Evolutionary conservation across 2,888 invertebrate species (phyloP).

Genomic region (Nowickia ferox): DNA sequence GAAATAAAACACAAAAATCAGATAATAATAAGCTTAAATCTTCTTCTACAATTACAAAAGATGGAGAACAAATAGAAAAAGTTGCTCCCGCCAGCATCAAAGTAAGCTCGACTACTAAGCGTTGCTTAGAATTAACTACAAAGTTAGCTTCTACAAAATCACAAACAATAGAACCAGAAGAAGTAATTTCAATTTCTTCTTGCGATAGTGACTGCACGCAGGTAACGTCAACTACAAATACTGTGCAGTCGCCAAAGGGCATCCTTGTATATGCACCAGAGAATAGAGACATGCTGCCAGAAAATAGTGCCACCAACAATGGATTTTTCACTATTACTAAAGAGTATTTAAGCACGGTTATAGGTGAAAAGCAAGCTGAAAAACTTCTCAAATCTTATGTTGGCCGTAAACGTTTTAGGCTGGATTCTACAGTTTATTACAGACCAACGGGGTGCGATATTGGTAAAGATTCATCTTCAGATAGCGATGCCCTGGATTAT

Average conservation of each 20-base stretch:
- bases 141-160: not conserved
- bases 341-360: slow-evolving; percentile 74
- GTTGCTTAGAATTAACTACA: slow-evolving; percentile 18
- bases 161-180: not conserved
- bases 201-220: slow-evolving; percentile 76
- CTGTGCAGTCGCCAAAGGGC: slow-evolving; percentile 63
- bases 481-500: slow-evolving; percentile 76
- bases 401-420: slow-evolving; percentile 77
- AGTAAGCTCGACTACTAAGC: slow-evolving; percentile 40
- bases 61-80: not conserved
- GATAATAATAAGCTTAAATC: not conserved
- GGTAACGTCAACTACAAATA: slow-evolving; percentile 77
- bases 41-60: not conserved
- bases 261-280: slow-evolving; percentile 76
- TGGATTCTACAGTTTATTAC: slow-evolving; percentile 77
- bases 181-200: not conserved
- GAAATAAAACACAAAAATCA: not conserved
- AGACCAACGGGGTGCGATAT: slow-evolving; percentile 71
- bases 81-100: not conserved
- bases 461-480: slow-evolving; percentile 67
- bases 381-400: slow-evolving; percentile 78
- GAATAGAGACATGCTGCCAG: slow-evolving; percentile 22
- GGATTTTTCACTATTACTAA: slow-evolving; percentile 76
- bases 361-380: slow-evolving; percentile 76
- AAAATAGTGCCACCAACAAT: slow-evolving; percentile 44